Base-by-base conservation (phyloP, 2,888 invertebrate genomes). In the Eilema sororculum region DNA sequence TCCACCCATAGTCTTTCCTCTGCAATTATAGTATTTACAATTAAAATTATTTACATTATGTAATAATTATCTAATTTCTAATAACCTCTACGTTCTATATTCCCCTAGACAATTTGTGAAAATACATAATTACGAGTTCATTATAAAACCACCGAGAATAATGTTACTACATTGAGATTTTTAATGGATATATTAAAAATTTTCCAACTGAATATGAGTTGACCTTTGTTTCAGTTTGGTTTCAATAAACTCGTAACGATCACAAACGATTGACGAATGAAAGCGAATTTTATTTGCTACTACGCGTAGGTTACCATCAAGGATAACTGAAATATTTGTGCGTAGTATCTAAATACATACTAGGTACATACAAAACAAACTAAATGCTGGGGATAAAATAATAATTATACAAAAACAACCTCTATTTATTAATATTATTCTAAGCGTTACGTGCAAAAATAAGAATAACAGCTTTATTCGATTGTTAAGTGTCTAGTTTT, bases 1-100 rank as follows among this genome's bases (percentile, higher is more conserved):
- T 0, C 97, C 97, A 10, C 97, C 97, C 95, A 97, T 96, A 0
- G 96, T 96, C 87, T 95, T 96, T 2, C 96, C 96, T 78, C 96
- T 94, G 91, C 33, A 91, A 91, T n/a, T 6, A 64, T 56, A 68
- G 8, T 52, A 60, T 58, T 24, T 10, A 5, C 22, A 52, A 0
- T 75, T 37, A 52, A 52, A n/a, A 67, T 8, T 60, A 60, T 2
- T 22, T 59, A 1, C 16, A 2, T 24, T 10, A 24, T 8, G 2
- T 59, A 20, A 20, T 20, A 46, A 4, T 28, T n/a, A n/a, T n/a
- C n/a, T n/a, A n/a, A n/a, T n/a, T n/a, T n/a, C n/a, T n/a, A n/a
- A n/a, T n/a, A n/a, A n/a, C n/a, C n/a, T n/a, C n/a, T n/a, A n/a
- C n/a, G n/a, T n/a, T n/a, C n/a, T n/a, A n/a, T n/a, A n/a, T n/a